Evolutionary conservation across 2,113 vertebrate genomes (phyloP).

Genomic region (Pleuronectes platessa): DNA sequence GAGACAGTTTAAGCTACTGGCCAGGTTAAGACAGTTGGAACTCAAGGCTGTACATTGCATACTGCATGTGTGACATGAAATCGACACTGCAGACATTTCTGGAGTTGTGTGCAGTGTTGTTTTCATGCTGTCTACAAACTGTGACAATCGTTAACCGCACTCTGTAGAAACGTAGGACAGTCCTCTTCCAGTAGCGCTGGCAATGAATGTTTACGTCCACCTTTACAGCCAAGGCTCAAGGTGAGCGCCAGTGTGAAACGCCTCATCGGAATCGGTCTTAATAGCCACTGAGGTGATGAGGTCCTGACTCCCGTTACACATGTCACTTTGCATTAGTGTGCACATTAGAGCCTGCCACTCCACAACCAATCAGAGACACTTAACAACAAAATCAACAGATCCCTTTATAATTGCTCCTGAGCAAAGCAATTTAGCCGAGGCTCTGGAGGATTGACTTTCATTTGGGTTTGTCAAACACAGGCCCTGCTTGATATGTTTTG

Average conservation of each 20-base stretch:
- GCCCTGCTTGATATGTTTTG: conserved; percentile 55
- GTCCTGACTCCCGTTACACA: conserved; percentile 55
- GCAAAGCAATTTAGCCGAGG: conserved; percentile 67
- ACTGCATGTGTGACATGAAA: not conserved
- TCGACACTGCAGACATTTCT: not conserved
- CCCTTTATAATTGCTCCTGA: conserved; percentile 70
- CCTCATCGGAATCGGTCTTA: conserved; percentile 50
- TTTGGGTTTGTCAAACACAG: conserved; percentile 57
- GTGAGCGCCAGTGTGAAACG: conserved; percentile 32
- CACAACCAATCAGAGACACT: conserved; percentile 63
- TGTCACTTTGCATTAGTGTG: conserved; percentile 70
- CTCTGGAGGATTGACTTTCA: conserved; percentile 59
- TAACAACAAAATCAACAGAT: conserved; percentile 71
- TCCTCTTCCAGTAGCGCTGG: not conserved
- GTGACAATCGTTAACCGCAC: not conserved
- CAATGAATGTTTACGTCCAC: conserved; percentile 5
- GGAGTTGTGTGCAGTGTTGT: no score
- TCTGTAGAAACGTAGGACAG: conserved; percentile 1
- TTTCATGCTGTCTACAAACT: not conserved
- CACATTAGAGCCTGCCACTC: conserved; percentile 58
- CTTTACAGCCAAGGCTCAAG: conserved; percentile 20
- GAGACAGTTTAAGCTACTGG: no score
- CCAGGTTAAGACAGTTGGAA: no score
- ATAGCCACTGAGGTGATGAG: conserved; percentile 65
- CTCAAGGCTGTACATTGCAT: not conserved